These are phyloP conservation scores for Poeciliopsis turneri DNA, from an alignment of 2,797 vertebrate species.

Conservation along the genomic window DNA sequence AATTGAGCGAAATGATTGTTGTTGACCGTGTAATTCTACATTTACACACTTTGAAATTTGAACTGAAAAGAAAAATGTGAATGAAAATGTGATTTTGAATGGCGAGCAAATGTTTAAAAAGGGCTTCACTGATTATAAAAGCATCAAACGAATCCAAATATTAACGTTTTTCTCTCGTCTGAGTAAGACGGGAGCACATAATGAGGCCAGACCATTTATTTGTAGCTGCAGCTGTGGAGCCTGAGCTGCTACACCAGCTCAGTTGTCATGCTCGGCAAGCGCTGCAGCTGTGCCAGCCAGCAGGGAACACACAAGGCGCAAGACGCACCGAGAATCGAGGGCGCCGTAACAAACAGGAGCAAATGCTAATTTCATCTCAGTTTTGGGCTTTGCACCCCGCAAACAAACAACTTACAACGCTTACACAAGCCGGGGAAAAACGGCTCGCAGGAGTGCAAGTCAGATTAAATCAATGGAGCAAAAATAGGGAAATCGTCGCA, in stretches of 20 bases:
- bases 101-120: not conserved
- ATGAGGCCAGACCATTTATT: conserved; percentile 36
- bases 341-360: conserved; percentile 32
- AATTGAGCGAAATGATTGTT: no score
- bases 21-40: no score
- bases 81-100: not conserved
- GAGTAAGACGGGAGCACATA: conserved; percentile 7
- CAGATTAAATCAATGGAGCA: conserved; percentile 31
- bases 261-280: conserved; percentile 42
- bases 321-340: conserved; percentile 21
- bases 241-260: conserved; percentile 36
- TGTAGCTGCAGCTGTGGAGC: conserved; percentile 25
- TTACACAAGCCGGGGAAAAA: not conserved
- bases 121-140: not conserved
- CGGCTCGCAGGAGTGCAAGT: conserved; percentile 8
- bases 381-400: conserved; percentile 19
- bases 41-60: not conserved
- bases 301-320: conserved; percentile 9
- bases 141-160: not conserved
- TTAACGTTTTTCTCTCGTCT: not conserved
- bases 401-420: conserved; percentile 24
- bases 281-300: conserved; percentile 38
- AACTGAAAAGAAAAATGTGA: not conserved
- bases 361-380: conserved; percentile 33
- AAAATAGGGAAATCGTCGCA: conserved; percentile 6